Evolutionary conservation across 2,797 vertebrate species (phyloP), one percentile per base, ranked within the genome.

Genomic region (Tenualosa ilisha): DNA sequence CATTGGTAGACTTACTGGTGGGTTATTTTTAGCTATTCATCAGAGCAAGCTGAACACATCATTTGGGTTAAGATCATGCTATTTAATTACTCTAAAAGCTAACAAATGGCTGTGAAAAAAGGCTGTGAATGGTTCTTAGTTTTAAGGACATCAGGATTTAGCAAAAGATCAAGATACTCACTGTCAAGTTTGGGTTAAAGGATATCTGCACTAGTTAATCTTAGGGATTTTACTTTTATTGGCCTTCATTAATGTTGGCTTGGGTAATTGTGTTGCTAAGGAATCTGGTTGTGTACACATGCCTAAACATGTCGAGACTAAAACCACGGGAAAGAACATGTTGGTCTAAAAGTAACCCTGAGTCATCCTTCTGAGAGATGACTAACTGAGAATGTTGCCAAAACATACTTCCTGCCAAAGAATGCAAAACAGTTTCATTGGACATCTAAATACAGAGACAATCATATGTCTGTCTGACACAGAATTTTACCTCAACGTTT

Each of bases 221-320:
- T 59, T 9, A 11, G 17, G 53, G 75, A 37, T 79, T 63, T 79
- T 61, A 79, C 81, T 49, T 86, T 63, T 81, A 82, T 17, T 84
- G 59, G 31, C 50, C 54, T 72, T 54, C 8, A 82, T 46, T 82
- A 56, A 82, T 82, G 50, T 49, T 84, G 8, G 26, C 20, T 53
- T 13, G 31, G 26, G 40, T 79, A 17, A 43, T 37, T 87, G 54
- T 68, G 37, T 85, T 84, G 79, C 51, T 82, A 87, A 61, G 50
- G 54, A 75, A 81, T 82, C 68, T 61, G 81, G 24, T n/a, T 6
- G n/a, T 83, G 72, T 43, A 79, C 72, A 89, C 91, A 91, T 89
- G 91, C 72, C 91, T 88, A 87, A 89, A 91, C 91, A 91, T 92
- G 91, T 91, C 72, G 85, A 86, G 84, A 49, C 24, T 20, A 87